Base-by-base conservation (phyloP, 1,140 invertebrate species). In the Heliconius melpomene region DNA sequence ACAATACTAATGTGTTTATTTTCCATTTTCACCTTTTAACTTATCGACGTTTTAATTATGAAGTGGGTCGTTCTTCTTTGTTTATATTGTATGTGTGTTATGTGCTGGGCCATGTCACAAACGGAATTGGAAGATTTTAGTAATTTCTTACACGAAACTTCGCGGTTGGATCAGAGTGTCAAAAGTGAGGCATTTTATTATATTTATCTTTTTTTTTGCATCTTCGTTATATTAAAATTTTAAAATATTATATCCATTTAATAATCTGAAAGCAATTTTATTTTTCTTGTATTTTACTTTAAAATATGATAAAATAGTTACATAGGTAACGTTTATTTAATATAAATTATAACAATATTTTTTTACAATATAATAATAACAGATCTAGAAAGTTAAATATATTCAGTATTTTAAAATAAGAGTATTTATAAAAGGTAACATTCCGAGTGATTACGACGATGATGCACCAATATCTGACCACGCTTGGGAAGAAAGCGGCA, bases 401-500 rank as follows among this genome's bases (percentile, higher is more conserved):
- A 7, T 36, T 36, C 32, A 36, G 7, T 6, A 36, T 36, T 36
- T 36, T 36, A 36, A 36, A 36, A 36, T 36, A 36, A 36, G 11
- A 0, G 40, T 54, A 79, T 86, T 74, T 79, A 18, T 57, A 86
- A 84, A 87, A 88, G 92, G 92, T 76, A 83, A 85, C 16, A 83
- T 86, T 76, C 83, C 89, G 23, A 86, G 90, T 29, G 86, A 85
- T 16, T 88, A 84, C 72, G 94, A 94, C 74, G 92, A 94, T 72
- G 88, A 93, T 32, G 88, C 89, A 11, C 72, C 79, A 16, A 77
- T 89, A 70, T 88, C 87, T 26, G 93, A 94, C 75, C 85, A 95
- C 80, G 90, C 92, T 20, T 95, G 94, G 95, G 95, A 95, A 81
- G 87, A 92, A 23, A 95, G 94, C 74, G 94, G 94, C 13, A 95